Evolutionary conservation across 2,888 invertebrate genomes (phyloP), one percentile per base, ranked within the genome.

Genomic region (Apodemia hepburni): DNA sequence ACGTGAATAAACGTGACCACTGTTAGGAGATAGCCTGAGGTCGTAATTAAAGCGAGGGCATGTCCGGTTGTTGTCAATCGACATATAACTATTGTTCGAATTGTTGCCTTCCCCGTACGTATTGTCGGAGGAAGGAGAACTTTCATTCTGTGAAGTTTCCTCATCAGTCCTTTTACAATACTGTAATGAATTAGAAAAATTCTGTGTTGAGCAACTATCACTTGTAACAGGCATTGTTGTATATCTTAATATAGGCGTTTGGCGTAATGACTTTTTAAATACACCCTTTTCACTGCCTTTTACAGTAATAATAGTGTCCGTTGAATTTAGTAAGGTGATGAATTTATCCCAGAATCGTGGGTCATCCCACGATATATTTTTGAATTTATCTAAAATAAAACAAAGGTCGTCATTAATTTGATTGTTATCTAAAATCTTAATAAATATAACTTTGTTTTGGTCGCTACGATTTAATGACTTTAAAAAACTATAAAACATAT

Each of bases 341-440:
- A 97, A 92, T 81, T 96, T 96, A 74, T 96, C 96, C 97, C 97
- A 97, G 86, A 97, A 97, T 69, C 96, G 92, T 61, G 94, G 94
- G 77, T 97, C 97, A 69, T 94, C 94, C 94, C 95, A 96, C 65
- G 95, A 93, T 71, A 95, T 92, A 74, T 94, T 94, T 61, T 93
- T 93, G 89, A 95, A 93, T 73, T 89, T 90, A 79, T 91, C 88
- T 80, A 91, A 76, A 60, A 89, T 75, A 70, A 84, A 86, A 81
- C 89, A 81, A 22, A 91, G 73, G 70, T 91, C 91, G 61, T 90
- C 88, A 68, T 81, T 87, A 72, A 91, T 85, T 79, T 90, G 88
- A 75, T 86, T 87, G 74, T 85, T 87, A 69, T 90, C 88, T 70
- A 89, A 78, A 70, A 87, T 77, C 77, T 87, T 90, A 69, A 91